Percentiles rank a stretch among this genome's conserved stretches.
These are phyloP conservation scores for Crypturellus undulatus DNA, from an alignment of 2,113 vertebrate genomes.

Conservation along the genomic window DNA sequence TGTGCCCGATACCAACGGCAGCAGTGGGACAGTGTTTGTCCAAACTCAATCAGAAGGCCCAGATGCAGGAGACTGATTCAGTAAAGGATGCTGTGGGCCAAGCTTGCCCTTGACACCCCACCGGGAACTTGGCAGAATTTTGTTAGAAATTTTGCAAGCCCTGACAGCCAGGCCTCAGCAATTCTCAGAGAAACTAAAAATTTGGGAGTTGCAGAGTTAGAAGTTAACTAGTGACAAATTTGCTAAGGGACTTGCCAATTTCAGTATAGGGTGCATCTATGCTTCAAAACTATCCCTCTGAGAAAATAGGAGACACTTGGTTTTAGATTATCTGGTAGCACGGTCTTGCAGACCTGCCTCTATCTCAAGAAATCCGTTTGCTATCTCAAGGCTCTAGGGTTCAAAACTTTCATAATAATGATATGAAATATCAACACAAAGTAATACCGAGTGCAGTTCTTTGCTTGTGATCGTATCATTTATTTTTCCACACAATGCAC, in stretches of 20 bases:
- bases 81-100: background rate
- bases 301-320: background rate
- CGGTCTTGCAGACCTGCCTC: slow-evolving; percentile 3
- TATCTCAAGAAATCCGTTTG: background rate
- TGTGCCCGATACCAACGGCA: background rate
- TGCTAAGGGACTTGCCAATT: background rate
- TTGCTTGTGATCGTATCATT: slow-evolving; percentile 48
- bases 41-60: background rate
- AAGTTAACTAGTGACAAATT: background rate
- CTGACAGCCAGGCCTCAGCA: background rate
- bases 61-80: background rate
- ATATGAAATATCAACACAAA: slow-evolving; percentile 1
- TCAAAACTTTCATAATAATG: slow-evolving; percentile 20
- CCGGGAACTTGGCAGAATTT: background rate
- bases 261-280: background rate
- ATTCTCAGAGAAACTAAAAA: background rate
- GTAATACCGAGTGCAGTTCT: slow-evolving; percentile 41
- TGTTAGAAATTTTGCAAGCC: background rate
- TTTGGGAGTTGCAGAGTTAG: background rate
- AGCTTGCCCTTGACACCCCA: background rate
- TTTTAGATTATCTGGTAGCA: background rate
- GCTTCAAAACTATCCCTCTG: background rate
- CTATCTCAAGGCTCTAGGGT: slow-evolving; percentile 62
- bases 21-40: background rate
- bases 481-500: slow-evolving; percentile 62